Evolutionary conservation across 2,113 vertebrate species (phyloP).

Genomic region (Dipodomys merriami): DNA sequence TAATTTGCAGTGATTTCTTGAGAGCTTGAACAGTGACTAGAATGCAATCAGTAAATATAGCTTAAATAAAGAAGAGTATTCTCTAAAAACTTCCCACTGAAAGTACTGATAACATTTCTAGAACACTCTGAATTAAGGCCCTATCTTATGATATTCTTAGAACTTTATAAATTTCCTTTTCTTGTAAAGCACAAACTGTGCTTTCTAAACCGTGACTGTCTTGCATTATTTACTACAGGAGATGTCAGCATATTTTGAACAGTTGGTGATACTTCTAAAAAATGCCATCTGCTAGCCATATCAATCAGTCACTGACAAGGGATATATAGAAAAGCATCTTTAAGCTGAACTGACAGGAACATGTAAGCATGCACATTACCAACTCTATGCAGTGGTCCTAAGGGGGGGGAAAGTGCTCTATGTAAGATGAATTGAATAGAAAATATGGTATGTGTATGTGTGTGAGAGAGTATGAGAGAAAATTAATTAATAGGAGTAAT

Average conservation of each 20-base stretch:
- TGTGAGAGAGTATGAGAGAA: not conserved
- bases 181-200: conserved; percentile 15
- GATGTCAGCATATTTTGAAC: conserved; percentile 67
- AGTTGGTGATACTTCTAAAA: conserved; percentile 64
- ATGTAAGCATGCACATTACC: conserved; percentile 44
- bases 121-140: conserved; percentile 38
- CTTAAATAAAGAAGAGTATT: conserved; percentile 35
- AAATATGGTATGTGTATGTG: not conserved
- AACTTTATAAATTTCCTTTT: conserved; percentile 46
- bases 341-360: conserved; percentile 62
- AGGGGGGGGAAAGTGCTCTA: conserved; percentile 30
- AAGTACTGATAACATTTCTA: conserved; percentile 1
- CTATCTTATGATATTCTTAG: conserved; percentile 25
- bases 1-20: not conserved
- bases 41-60: not conserved
- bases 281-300: conserved; percentile 61
- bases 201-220: conserved; percentile 59
- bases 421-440: not conserved
- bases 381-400: not conserved
- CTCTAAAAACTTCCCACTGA: not conserved
- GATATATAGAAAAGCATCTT: conserved; percentile 64
- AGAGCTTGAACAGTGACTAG: not conserved
- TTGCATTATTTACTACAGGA: conserved; percentile 67
- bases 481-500: conserved; percentile 20
- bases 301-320: conserved; percentile 62